Conservation (phyloP, 2,797 vertebrate genomes). For the Diglossa cyanea region DNA sequence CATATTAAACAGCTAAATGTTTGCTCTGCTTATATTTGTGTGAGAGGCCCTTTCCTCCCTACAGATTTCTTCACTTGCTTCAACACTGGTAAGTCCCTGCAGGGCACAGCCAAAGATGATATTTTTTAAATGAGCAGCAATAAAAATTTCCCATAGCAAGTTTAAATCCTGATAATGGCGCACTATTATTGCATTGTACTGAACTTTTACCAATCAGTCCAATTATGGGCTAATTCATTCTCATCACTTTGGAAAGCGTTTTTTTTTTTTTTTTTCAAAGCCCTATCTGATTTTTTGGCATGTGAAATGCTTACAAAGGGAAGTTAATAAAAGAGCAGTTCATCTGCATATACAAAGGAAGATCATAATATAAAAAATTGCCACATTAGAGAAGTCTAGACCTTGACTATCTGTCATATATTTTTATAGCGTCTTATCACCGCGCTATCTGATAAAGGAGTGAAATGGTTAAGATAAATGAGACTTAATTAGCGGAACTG, state of each 20-base stretch:
- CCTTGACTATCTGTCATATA: conserved; percentile 62
- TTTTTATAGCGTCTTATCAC: conserved; percentile 43
- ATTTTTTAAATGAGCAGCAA: conserved; percentile 5
- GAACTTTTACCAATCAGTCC: conserved; percentile 55
- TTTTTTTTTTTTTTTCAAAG: neutral
- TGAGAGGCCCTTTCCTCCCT: neutral
- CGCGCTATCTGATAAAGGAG: conserved; percentile 54
- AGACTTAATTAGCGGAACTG: conserved; percentile 47
- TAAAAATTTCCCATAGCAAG: conserved; percentile 25
- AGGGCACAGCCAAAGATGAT: neutral
- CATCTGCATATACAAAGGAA: conserved; percentile 59
- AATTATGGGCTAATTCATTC: conserved; percentile 59
- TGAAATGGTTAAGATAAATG: conserved; percentile 65
- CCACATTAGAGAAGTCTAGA: conserved; percentile 62
- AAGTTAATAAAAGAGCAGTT: conserved; percentile 58
- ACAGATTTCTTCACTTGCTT: neutral
- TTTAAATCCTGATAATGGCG: conserved; percentile 34
- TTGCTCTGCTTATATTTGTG: neutral
- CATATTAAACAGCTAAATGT: neutral
- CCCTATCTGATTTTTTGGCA: conserved; percentile 61
- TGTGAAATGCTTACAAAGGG: conserved; percentile 62
- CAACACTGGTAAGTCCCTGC: neutral
- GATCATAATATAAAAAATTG: conserved; percentile 59
- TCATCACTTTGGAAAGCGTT: conserved; percentile 23
- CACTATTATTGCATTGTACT: conserved; percentile 40